These are phyloP conservation scores for Lepidocyrtinus sp. DNA, from an alignment of 2,888 invertebrate species.

Conservation along the genomic window DNA sequence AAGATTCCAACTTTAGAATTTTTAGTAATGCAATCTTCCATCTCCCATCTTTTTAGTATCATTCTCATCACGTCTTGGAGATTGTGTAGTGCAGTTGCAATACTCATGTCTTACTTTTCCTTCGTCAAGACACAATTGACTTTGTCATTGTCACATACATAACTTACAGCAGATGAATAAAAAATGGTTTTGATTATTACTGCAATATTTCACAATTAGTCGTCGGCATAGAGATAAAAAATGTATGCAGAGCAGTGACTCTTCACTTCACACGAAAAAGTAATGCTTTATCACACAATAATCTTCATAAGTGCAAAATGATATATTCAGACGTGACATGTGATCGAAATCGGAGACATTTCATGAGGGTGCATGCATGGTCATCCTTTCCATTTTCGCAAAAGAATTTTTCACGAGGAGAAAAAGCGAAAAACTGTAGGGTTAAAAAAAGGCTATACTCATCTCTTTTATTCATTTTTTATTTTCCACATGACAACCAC, in stretches of 20 bases:
- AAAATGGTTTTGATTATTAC: background rate
- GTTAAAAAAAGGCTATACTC: too few species aligned
- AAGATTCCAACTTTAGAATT: too few species aligned
- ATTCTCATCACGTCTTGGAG: conserved; percentile 2
- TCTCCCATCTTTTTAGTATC: background rate
- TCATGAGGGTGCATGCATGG: too few species aligned
- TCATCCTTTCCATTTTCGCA: too few species aligned
- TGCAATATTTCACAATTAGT: conserved; percentile 11
- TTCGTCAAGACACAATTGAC: background rate
- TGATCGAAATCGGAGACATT: conserved; percentile 10
- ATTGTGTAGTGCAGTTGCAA: background rate
- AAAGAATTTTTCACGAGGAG: too few species aligned
- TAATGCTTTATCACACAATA: background rate
- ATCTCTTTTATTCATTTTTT: too few species aligned
- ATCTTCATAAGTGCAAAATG: background rate
- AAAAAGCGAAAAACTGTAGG: too few species aligned
- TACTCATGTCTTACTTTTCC: background rate
- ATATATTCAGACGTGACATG: background rate
- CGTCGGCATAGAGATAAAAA: background rate
- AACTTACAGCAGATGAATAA: background rate
- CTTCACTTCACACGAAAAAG: background rate
- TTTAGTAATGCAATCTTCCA: background rate
- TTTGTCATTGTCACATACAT: conserved; percentile 13
- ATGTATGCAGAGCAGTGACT: background rate
- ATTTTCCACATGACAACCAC: too few species aligned